phyloP scores from a whole-genome alignment of 2,888 invertebrate species.

The Cetonia aurata region DNA sequence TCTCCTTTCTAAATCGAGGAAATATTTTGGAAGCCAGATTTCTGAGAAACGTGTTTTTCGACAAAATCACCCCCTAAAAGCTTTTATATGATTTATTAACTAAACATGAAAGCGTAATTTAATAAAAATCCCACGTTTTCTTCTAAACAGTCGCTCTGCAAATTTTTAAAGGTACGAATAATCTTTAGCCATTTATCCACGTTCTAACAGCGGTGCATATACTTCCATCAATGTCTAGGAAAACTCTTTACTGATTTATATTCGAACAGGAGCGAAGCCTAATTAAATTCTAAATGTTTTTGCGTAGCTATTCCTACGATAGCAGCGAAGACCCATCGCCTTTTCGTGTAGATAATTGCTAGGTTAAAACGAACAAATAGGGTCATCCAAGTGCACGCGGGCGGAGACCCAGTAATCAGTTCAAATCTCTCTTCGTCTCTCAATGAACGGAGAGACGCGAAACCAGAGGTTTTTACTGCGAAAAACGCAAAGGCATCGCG shows the following conservation, averaged over 20 bases:
- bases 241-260: background rate
- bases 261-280: background rate
- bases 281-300: slow-evolving; percentile 20
- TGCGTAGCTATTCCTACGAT: background rate
- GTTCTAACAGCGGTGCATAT: too few relatives aligned
- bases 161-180: too few relatives aligned
- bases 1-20: too few relatives aligned
- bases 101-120: too few relatives aligned
- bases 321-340: slow-evolving; percentile 1
- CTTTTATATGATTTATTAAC: too few relatives aligned
- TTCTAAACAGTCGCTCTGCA: too few relatives aligned
- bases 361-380: slow-evolving; percentile 36
- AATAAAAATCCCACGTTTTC: too few relatives aligned
- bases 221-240: too few relatives aligned
- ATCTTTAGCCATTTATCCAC: too few relatives aligned
- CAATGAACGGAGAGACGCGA: slow-evolving; percentile 51
- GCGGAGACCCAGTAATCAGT: slow-evolving; percentile 51
- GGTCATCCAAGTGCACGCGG: slow-evolving; percentile 8
- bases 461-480: slow-evolving; percentile 55
- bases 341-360: slow-evolving; percentile 35
- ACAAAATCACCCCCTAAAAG: too few relatives aligned
- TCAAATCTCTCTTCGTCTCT: slow-evolving; percentile 49
- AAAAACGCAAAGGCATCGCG: slow-evolving; percentile 51
- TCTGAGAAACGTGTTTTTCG: too few relatives aligned
- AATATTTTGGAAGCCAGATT: too few relatives aligned